phyloP scores from a whole-genome alignment of 2,113 vertebrate species.

The Gobio gobio region DNA sequence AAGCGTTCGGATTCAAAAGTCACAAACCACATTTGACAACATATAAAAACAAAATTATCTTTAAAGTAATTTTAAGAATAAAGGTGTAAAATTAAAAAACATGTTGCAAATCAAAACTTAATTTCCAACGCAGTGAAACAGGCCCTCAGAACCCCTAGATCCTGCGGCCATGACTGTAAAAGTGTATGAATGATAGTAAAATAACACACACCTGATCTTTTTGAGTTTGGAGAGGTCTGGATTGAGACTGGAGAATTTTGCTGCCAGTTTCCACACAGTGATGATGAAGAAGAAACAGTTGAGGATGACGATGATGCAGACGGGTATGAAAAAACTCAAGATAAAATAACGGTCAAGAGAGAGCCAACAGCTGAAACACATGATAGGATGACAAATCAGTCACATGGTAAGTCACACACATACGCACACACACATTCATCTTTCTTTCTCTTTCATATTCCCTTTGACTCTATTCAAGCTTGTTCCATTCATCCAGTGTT shows the following conservation, averaged over 20 bases:
- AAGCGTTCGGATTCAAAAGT: no score
- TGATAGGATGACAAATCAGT: neutral
- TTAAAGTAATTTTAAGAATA: no score
- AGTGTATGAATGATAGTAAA: no score
- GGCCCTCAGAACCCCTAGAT: no score
- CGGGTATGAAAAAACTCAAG: slow-evolving; percentile 84
- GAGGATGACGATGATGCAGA: slow-evolving; percentile 76
- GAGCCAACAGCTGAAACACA: slow-evolving; percentile 82
- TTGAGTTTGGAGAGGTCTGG: slow-evolving; percentile 80
- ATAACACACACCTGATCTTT: slow-evolving; percentile 70
- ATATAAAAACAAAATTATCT: no score
- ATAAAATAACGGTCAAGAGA: slow-evolving; percentile 67
- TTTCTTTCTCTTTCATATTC: neutral
- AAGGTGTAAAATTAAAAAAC: no score
- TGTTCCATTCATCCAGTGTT: neutral
- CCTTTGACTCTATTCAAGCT: neutral
- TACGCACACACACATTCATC: neutral
- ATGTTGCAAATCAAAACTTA: no score
- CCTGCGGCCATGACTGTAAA: no score
- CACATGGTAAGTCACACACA: neutral
- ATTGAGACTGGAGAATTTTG: slow-evolving; percentile 84
- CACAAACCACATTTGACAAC: no score
- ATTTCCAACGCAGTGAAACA: no score
- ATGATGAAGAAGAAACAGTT: slow-evolving; percentile 82
- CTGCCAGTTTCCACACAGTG: slow-evolving; percentile 82